Conservation (phyloP, 2,797 vertebrate genomes). For the Anguilla pacifica region DNA sequence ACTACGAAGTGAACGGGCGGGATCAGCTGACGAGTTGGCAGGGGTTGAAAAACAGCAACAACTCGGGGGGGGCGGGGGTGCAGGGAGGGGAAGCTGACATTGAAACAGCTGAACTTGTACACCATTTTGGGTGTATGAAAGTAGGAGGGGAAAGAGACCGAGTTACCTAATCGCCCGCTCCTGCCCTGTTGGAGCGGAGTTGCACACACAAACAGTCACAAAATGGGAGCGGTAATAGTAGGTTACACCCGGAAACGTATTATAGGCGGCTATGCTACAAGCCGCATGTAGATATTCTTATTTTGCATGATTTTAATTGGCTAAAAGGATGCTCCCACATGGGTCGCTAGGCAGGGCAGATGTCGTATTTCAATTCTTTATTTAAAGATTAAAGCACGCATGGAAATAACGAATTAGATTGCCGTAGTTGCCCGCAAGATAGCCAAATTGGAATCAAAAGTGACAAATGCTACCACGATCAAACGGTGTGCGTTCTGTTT, state of each 20-base stretch:
- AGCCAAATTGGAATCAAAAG: not conserved
- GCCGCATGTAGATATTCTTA: not conserved
- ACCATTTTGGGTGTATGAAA: conserved; percentile 34
- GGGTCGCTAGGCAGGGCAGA: not conserved
- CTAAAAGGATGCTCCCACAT: not conserved
- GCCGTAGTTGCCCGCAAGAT: not conserved
- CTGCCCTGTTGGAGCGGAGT: conserved; percentile 17
- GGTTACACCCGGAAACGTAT: conserved; percentile 16
- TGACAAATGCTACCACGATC: not conserved
- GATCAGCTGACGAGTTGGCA: conserved; percentile 77
- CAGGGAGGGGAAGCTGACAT: conserved; percentile 26
- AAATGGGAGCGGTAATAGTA: conserved; percentile 33
- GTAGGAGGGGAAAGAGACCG: conserved; percentile 27
- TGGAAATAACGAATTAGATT: not conserved
- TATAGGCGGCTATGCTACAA: too few species aligned
- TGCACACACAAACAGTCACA: conserved; percentile 27
- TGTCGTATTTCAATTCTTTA: not conserved
- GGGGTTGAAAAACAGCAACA: conserved; percentile 55
- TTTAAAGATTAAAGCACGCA: not conserved
- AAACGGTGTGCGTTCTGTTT: not conserved
- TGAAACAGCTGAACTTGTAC: conserved; percentile 36
- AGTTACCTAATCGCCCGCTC: conserved; percentile 30
- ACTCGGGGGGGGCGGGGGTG: not conserved
- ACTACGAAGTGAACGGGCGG: conserved; percentile 70
- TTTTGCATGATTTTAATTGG: not conserved